A percentile compares a stretch with the other conserved stretches of the same genome.
phyloP scores from a whole-genome alignment of 2,797 vertebrate genomes.

The Erethizon dorsatum region DNA sequence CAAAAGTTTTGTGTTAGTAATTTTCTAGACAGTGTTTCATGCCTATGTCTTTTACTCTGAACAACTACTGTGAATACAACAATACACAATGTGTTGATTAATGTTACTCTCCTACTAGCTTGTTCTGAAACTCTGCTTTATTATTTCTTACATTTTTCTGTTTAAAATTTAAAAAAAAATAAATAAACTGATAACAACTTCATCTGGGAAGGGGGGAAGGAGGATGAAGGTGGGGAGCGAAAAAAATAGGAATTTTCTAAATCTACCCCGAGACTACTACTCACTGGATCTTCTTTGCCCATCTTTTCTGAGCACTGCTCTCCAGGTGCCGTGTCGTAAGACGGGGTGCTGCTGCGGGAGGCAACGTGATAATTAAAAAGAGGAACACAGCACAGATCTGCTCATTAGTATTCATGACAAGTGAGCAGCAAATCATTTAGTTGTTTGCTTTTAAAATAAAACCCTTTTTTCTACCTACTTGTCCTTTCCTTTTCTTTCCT shows the following conservation, averaged over 20 bases:
- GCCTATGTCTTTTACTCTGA: too few relatives aligned
- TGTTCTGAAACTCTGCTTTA: too few relatives aligned
- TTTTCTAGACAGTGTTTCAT: too few relatives aligned
- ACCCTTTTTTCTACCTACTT: constrained; percentile 65
- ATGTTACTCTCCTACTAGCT: too few relatives aligned
- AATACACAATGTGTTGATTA: too few relatives aligned
- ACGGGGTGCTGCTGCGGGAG: constrained; percentile 67
- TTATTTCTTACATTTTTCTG: too few relatives aligned
- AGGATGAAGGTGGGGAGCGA: rapidly evolving
- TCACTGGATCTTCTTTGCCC: not conserved
- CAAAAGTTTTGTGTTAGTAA: too few relatives aligned
- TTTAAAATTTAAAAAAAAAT: too few relatives aligned
- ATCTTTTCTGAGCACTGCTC: constrained; percentile 60
- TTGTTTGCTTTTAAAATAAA: constrained; percentile 87
- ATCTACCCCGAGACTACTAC: not conserved
- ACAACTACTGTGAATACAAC: too few relatives aligned
- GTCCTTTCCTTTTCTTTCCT: not conserved
- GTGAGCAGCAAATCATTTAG: constrained; percentile 84
- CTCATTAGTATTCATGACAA: constrained; percentile 87
- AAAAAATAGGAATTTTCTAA: constrained; percentile 26
- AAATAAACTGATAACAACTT: not conserved
- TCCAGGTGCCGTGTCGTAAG: constrained; percentile 68
- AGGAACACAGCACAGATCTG: constrained; percentile 71
- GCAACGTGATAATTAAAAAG: constrained; percentile 86
- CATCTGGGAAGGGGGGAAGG: too few relatives aligned